Base-by-base conservation (phyloP, 2,888 invertebrate species). In the Iselma pallidipennis region DNA sequence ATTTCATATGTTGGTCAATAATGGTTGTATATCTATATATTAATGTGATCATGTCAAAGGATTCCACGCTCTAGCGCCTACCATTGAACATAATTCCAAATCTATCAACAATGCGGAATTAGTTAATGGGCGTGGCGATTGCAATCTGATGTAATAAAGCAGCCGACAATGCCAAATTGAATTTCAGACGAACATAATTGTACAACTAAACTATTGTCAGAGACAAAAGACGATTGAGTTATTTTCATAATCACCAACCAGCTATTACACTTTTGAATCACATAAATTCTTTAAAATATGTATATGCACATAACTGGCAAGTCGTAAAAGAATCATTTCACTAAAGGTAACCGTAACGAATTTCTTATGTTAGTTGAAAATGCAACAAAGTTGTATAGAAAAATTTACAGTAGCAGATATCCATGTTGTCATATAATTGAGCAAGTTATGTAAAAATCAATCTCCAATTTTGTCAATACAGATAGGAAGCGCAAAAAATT, bases 41-140 rank as follows among this genome's bases (percentile, higher is more conserved):
- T 68, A 68, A 68, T 66, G 59, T 60, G 59, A 63, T 63, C 63
- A 64, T 66, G 73, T 75, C 75, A 74, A 73, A 74, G 74, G 74
- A 72, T 74, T 70, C 71, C 69, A 70, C 66, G 73, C 66, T 66
- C 69, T 71, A 53, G 56, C 71, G 72, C 72, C 68, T 66, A 65
- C 64, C 61, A 67, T 61, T 65, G 66, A 67, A 70, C 66, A 65
- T 71, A 74, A 73, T 72, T 68, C 69, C 71, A 68, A 73, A 74
- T 74, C 75, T 69, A 74, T 72, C 69, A 71, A 75, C 74, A 75
- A 74, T 74, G 70, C 67, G 49, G 70, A 72, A 74, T 74, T 74
- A 72, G 69, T 64, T 58, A 65, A 61, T 59, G 60, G 66, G 59
- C 63, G 59, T 61, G 62, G 53, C 57, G 58, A 61, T 67, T 61